Conservation (phyloP, 1,140 invertebrate species). For the Drosophila suzukii region DNA sequence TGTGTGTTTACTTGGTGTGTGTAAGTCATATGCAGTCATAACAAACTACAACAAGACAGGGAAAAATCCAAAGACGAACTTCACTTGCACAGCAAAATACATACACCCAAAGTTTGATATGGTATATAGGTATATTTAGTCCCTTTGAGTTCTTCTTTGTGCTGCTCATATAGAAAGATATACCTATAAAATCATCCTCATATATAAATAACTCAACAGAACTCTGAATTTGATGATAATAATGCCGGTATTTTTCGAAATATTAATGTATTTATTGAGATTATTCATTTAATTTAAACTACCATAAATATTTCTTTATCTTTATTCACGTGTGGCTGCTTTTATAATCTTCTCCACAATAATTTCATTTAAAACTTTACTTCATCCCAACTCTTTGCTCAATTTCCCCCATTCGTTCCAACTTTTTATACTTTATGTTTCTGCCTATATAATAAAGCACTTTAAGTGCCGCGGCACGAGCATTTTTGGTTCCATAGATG, state of each 20-base stretch:
- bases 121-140: constrained; percentile 3
- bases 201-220: background rate
- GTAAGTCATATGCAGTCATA: constrained; percentile 62
- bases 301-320: background rate
- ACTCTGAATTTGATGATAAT: background rate
- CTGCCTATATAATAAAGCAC: constrained; percentile 41
- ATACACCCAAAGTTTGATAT: constrained; percentile 4
- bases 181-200: too few species aligned
- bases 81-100: constrained; percentile 31
- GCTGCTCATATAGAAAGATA: too few species aligned
- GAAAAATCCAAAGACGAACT: constrained; percentile 30
- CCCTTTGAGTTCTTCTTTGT: background rate
- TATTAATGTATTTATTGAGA: background rate
- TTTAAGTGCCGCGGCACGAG: constrained; percentile 62
- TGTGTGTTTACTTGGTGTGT: constrained; percentile 20
- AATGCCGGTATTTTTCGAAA: background rate
- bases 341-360: constrained; percentile 4
- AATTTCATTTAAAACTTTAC: constrained; percentile 1
- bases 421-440: background rate
- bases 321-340: background rate
- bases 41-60: constrained; percentile 27
- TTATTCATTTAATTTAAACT: background rate
- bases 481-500: constrained; percentile 49
- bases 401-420: constrained; percentile 2
- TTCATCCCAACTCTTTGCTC: constrained; percentile 3